Conservation (phyloP, 2,888 invertebrate genomes). For the Noctua janthina region DNA sequence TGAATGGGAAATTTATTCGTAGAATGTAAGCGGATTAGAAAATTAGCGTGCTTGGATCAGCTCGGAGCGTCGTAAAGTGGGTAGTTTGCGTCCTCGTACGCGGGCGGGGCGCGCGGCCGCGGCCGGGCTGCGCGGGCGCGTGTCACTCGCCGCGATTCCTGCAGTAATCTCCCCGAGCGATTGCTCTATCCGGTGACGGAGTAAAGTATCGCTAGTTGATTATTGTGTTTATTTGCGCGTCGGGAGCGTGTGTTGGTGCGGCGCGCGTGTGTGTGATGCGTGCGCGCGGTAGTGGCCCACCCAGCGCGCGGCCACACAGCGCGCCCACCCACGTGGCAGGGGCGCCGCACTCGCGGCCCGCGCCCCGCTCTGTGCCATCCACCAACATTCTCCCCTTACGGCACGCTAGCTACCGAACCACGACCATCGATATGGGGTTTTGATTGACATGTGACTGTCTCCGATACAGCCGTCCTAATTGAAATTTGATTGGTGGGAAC, state of each 20-base stretch:
- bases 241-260: slow-evolving; percentile 83
- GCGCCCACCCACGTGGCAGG: slow-evolving; percentile 89
- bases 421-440: slow-evolving; percentile 66
- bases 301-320: slow-evolving; percentile 90
- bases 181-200: slow-evolving; percentile 90
- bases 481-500: slow-evolving; percentile 72
- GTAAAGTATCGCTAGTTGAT: slow-evolving; percentile 90
- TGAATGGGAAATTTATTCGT: slow-evolving; percentile 70
- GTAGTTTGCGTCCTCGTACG: slow-evolving; percentile 71
- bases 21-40: slow-evolving; percentile 79
- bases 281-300: slow-evolving; percentile 86
- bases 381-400: slow-evolving; percentile 62
- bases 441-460: slow-evolving; percentile 83
- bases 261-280: slow-evolving; percentile 83
- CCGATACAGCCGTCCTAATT: slow-evolving; percentile 73
- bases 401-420: slow-evolving; percentile 64
- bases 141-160: slow-evolving; percentile 84
- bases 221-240: slow-evolving; percentile 89
- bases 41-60: slow-evolving; percentile 75
- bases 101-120: slow-evolving; percentile 35
- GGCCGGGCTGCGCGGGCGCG: slow-evolving; percentile 72
- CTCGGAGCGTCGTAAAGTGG: slow-evolving; percentile 71
- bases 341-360: slow-evolving; percentile 84
- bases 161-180: slow-evolving; percentile 85
- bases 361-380: slow-evolving; percentile 68